Percentiles rank a stretch among this genome's conserved stretches.
phyloP scores from a whole-genome alignment of 2,113 vertebrate genomes.

The Dolichotis patagonum region DNA sequence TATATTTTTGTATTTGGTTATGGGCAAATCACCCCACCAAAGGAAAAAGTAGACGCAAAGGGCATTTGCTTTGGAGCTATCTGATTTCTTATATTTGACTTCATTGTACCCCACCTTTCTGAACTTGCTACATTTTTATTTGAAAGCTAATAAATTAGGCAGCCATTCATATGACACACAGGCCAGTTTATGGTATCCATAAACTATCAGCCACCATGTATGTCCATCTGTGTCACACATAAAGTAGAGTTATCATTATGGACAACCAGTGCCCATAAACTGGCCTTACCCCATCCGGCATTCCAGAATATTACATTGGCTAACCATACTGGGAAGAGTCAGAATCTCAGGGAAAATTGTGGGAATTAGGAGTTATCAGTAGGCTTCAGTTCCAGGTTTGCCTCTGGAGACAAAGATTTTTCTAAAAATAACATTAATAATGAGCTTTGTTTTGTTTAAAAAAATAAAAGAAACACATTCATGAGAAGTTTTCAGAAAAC shows the following conservation, averaged over 20 bases:
- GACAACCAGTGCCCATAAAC: background rate
- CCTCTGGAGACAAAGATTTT: slow-evolving; percentile 31
- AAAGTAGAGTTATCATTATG: background rate
- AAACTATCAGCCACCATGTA: background rate
- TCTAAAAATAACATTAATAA: background rate
- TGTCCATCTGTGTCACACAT: background rate
- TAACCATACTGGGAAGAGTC: background rate
- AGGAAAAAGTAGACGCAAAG: background rate
- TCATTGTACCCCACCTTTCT: background rate
- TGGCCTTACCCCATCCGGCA: background rate
- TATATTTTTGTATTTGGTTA: background rate
- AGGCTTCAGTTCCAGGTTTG: slow-evolving; percentile 32
- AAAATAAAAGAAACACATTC: slow-evolving; percentile 26
- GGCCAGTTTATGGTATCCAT: background rate
- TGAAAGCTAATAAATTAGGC: slow-evolving; percentile 57
- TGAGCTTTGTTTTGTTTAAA: slow-evolving; percentile 7
- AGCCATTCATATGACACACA: background rate
- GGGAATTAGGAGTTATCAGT: slow-evolving; percentile 47
- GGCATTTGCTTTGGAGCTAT: background rate
- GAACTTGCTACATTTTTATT: slow-evolving; percentile 47
- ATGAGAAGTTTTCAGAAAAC: background rate
- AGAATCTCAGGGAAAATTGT: background rate
- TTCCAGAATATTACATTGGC: background rate
- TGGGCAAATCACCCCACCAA: background rate
- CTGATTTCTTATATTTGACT: slow-evolving; percentile 1